Conservation (phyloP, 2,888 invertebrate genomes). For the Cabera pusaria region DNA sequence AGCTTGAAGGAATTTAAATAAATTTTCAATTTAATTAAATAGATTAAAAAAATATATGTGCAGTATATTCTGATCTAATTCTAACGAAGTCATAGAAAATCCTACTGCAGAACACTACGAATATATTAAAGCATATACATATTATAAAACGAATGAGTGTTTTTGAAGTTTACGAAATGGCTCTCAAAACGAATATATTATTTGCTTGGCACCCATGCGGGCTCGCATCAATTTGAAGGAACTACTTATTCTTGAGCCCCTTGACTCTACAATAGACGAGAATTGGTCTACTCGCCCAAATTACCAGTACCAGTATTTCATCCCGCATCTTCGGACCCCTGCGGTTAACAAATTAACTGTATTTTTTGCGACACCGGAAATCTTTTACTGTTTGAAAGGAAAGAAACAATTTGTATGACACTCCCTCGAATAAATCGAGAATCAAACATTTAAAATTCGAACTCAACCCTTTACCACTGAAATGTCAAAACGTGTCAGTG, state of each 20-base stretch:
- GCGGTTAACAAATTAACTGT: slow-evolving; percentile 54
- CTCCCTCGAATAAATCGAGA: slow-evolving; percentile 22
- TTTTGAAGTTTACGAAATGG: slow-evolving; percentile 16
- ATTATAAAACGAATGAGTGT: too few species aligned
- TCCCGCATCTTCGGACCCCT: slow-evolving; percentile 75
- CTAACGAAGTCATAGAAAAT: too few species aligned
- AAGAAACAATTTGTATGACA: slow-evolving; percentile 25
- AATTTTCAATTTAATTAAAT: too few species aligned
- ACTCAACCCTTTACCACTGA: slow-evolving; percentile 58
- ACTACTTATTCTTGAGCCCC: slow-evolving; percentile 70
- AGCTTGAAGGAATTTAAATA: too few species aligned
- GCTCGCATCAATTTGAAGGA: slow-evolving; percentile 63
- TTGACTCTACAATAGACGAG: slow-evolving; percentile 61
- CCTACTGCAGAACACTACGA: too few species aligned
- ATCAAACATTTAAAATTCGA: slow-evolving; percentile 43
- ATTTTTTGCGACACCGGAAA: slow-evolving; percentile 47
- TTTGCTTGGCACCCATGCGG: slow-evolving; percentile 72
- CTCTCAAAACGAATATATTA: slow-evolving; percentile 48
- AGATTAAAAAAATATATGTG: too few species aligned
- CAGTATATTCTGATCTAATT: too few species aligned
- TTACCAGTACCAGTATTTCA: slow-evolving; percentile 73
- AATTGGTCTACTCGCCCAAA: slow-evolving; percentile 77
- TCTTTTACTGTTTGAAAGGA: too few species aligned
- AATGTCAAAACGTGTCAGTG: slow-evolving; percentile 67
- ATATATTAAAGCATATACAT: too few species aligned